Evolutionary conservation across 2,797 vertebrate species (phyloP).

Genomic region (Graptemys geographica): DNA sequence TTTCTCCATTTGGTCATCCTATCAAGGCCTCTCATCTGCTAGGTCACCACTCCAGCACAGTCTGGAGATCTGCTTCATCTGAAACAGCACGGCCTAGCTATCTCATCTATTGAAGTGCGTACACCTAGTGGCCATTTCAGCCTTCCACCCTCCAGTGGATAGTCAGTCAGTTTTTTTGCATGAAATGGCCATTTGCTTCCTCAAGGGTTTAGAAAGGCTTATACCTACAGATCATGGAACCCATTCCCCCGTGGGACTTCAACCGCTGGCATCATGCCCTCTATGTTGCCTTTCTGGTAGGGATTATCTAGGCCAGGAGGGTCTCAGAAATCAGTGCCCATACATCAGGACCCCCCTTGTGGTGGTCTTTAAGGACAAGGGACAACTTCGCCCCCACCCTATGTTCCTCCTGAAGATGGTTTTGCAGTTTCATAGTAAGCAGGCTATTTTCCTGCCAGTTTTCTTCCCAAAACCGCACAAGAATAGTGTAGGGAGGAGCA

Average conservation of each 20-base stretch:
- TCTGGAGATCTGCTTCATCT: no score
- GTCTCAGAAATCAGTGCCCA: neutral
- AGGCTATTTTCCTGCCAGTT: neutral
- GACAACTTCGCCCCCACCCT: neutral
- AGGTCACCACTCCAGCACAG: neutral
- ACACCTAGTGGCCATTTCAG: neutral
- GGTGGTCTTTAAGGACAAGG: neutral
- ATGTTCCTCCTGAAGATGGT: neutral
- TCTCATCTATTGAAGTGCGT: neutral
- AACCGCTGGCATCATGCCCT: neutral
- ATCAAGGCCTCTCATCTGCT: neutral
- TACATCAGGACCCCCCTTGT: neutral
- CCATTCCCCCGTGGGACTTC: neutral
- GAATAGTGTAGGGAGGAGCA: neutral
- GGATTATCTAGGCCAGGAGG: neutral
- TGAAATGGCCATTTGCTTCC: neutral
- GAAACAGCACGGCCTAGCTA: neutral
- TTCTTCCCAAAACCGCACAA: neutral
- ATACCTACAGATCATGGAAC: neutral
- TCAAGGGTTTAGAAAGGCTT: no score
- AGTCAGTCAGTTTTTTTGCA: neutral
- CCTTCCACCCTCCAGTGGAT: neutral
- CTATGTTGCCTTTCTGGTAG: neutral
- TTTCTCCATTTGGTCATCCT: neutral
- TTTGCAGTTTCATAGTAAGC: neutral